phyloP scores from a whole-genome alignment of 1,140 invertebrate genomes.

The Drosophila albomicans region DNA sequence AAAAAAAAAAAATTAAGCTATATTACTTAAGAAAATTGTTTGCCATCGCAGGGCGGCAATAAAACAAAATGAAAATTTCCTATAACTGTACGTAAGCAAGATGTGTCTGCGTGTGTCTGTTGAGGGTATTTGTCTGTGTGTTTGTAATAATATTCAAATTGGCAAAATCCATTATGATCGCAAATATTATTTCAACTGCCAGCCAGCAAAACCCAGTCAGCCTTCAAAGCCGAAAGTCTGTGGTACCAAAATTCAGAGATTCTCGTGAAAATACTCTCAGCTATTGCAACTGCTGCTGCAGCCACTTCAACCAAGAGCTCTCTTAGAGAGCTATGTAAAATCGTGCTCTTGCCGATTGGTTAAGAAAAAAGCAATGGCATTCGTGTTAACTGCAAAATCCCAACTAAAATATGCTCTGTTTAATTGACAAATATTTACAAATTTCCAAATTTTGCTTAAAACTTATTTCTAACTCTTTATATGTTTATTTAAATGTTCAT shows the following conservation, averaged over 20 bases:
- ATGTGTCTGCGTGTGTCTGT: conserved; percentile 26
- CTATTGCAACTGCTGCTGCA: conserved; percentile 44
- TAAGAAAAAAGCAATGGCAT: conserved; percentile 19
- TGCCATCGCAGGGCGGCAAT: conserved; percentile 43
- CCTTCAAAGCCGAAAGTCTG: conserved; percentile 36
- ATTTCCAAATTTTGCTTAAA: too few species aligned
- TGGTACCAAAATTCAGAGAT: conserved; percentile 31
- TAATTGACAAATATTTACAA: too few species aligned
- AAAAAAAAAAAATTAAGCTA: conserved; percentile 32
- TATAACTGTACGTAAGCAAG: background rate
- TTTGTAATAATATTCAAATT: conserved; percentile 83
- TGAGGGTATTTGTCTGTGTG: conserved; percentile 47
- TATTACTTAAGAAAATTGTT: conserved; percentile 81
- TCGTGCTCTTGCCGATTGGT: background rate
- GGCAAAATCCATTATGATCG: conserved; percentile 81
- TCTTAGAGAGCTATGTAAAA: conserved; percentile 40
- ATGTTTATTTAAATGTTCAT: too few species aligned
- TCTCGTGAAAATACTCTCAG: conserved; percentile 30
- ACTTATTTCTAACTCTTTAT: too few species aligned
- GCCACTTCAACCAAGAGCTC: conserved; percentile 32
- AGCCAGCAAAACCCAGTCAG: conserved; percentile 27
- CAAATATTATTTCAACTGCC: conserved; percentile 80
- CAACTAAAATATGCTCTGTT: background rate
- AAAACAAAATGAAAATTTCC: conserved; percentile 56
- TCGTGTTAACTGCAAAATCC: background rate